Evolutionary conservation across 2,888 invertebrate genomes (phyloP), one percentile per base, ranked within the genome.

Genomic region (Acanthacorydalis orientalis): DNA sequence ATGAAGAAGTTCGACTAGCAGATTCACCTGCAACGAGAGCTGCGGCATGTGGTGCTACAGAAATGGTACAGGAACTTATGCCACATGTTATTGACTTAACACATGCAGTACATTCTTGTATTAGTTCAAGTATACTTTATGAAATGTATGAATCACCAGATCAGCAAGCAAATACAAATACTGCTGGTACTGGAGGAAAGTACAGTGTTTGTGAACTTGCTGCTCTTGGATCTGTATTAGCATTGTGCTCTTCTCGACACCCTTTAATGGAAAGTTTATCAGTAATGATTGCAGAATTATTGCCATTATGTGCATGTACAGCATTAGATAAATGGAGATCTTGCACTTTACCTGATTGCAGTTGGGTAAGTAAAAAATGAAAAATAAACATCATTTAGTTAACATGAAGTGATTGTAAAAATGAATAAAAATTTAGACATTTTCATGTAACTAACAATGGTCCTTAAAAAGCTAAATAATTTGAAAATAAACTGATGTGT

Each of bases 11-110:
- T 46, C 56, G 55, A 8, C 61, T 64, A 1, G 67, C 70, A 16
- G 65, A 68, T 49, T 48, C 51, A 9, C 48, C 51, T 1, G 58
- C 69, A 1, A 60, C 53, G 4, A 54, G 58, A 4, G 52, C 54
- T n/a, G 53, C 61, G 0, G 54, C 59, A 10, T 55, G 57, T 15
- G 52, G 57, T 0, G 72, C 71, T 37, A 56, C 57, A 15, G 59
- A 63, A 39, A 57, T 60, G 46, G 73, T 78, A 1, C 72, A 76
- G 47, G 77, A 80, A 52, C 72, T 83, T 54, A 66, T 78, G 61
- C 83, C 77, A 1, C 80, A 75, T 58, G 72, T 82, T 47, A 65
- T 79, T 52, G 73, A 73, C 52, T 67, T 83, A 44, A 69, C 81
- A 34, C 80, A 80, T 56, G 74, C 77, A 0, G 68, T 81, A 11